Evolutionary conservation across 1,140 invertebrate genomes (phyloP).

Genomic region (Lanistes nyassanus): DNA sequence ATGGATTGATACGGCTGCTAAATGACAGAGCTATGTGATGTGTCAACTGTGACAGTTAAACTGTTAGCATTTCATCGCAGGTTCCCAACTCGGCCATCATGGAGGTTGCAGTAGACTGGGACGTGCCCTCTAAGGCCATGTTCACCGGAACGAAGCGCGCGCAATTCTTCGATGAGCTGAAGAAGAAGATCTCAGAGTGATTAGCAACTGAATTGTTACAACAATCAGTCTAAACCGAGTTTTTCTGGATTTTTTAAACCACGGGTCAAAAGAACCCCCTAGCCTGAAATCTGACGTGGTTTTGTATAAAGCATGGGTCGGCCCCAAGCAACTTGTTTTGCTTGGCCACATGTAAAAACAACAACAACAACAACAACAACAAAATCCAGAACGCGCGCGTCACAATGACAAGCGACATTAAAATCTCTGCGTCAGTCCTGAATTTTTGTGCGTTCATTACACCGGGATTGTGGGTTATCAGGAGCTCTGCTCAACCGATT

Average conservation of each 20-base stretch:
- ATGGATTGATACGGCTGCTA: too few species aligned
- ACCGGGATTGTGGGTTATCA: not conserved
- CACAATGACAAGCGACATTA: too few species aligned
- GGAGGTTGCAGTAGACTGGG: conserved; percentile 28
- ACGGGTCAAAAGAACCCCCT: not conserved
- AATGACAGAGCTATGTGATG: too few species aligned
- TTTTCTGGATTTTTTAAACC: not conserved
- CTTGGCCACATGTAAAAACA: too few species aligned
- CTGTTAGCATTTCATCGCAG: too few species aligned
- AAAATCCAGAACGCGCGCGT: too few species aligned
- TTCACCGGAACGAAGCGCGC: conserved; percentile 13
- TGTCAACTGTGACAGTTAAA: too few species aligned
- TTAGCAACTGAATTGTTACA: not conserved
- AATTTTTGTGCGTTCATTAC: not conserved
- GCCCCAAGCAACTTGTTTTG: not conserved
- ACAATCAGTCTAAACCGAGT: not conserved
- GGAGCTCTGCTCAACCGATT: too few species aligned
- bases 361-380: too few species aligned
- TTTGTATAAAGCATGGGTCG: too few species aligned
- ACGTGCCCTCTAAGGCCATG: conserved; percentile 32
- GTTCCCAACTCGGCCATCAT: conserved; percentile 32
- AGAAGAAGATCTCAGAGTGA: not conserved
- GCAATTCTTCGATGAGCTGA: not conserved
- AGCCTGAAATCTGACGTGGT: too few species aligned
- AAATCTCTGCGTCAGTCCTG: too few species aligned